Percentiles rank a stretch among this genome's conserved stretches.
These are phyloP conservation scores for Platyscapa corneri DNA, from an alignment of 1,140 invertebrate species.

Conservation along the genomic window DNA sequence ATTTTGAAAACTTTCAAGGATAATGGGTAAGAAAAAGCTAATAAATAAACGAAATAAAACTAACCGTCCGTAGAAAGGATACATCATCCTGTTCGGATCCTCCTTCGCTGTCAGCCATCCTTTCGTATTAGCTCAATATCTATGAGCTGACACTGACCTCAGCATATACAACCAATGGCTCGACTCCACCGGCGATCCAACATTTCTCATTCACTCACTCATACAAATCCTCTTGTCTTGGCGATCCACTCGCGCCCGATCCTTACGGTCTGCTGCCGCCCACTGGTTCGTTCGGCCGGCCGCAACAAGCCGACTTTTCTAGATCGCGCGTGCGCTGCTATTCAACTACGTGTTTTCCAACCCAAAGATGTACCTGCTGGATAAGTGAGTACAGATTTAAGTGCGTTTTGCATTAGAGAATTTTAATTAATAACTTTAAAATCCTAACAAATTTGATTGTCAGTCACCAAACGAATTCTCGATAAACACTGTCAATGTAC, in stretches of 20 bases:
- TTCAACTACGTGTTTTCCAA: background rate
- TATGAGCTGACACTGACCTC: background rate
- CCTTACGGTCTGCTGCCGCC: background rate
- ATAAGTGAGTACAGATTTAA: background rate
- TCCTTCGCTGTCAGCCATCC: conserved; percentile 92
- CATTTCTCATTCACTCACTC: background rate
- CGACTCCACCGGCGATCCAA: background rate
- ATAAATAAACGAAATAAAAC: conserved; percentile 64
- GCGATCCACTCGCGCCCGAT: background rate
- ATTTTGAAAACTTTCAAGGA: background rate
- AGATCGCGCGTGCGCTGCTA: background rate
- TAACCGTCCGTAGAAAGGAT: conserved; percentile 96
- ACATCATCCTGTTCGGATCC: conserved; percentile 98
- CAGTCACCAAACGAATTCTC: too few relatives aligned
- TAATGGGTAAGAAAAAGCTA: background rate
- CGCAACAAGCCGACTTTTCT: background rate
- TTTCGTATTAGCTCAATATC: background rate
- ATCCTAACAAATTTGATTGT: too few relatives aligned
- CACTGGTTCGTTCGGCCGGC: background rate
- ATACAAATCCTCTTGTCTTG: background rate
- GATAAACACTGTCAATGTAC: too few relatives aligned
- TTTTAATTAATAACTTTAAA: background rate
- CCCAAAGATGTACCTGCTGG: background rate
- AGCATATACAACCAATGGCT: background rate
- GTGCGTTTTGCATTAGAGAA: background rate